A percentile compares a stretch with the other conserved stretches of the same genome.
Conservation (phyloP, 2,113 vertebrate genomes). For the Thymallus thymallus region DNA sequence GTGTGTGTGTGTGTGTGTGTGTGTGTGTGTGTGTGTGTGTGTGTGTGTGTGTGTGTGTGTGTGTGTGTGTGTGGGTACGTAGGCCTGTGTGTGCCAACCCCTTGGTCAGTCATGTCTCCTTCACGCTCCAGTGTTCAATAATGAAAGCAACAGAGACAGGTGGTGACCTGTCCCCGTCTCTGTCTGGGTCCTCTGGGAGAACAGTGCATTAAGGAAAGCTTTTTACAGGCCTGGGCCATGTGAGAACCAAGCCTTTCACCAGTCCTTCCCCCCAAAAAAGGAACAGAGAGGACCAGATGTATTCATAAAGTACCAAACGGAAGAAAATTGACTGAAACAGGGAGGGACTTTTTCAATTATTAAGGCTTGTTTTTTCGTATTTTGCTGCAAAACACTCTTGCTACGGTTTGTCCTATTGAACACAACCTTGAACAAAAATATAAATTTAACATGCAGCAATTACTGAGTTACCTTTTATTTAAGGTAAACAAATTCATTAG, state of each 20-base stretch:
- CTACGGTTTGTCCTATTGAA: too few relatives aligned
- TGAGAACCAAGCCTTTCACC: constrained; percentile 48
- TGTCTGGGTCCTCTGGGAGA: constrained; percentile 47
- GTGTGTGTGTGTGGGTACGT: background rate
- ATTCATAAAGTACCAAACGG: background rate
- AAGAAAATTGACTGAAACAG: too few relatives aligned
- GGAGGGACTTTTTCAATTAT: too few relatives aligned
- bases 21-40: constrained; percentile 5
- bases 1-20: background rate
- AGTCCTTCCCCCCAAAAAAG: constrained; percentile 18
- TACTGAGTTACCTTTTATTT: too few relatives aligned
- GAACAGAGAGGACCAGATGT: constrained; percentile 27
- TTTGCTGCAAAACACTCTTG: too few relatives aligned
- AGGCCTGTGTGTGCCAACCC: background rate
- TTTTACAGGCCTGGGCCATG: constrained; percentile 45
- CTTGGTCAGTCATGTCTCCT: constrained; percentile 15
- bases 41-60: background rate
- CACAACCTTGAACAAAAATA: too few relatives aligned
- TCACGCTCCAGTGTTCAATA: constrained; percentile 53
- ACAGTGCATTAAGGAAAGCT: constrained; percentile 63
- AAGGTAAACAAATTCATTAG: too few relatives aligned
- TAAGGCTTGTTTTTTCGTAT: too few relatives aligned
- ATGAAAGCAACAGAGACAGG: constrained; percentile 57
- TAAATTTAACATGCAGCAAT: too few relatives aligned
- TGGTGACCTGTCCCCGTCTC: constrained; percentile 27